Conservation (phyloP, 1,140 invertebrate genomes). For the Acyrthosiphon pisum region DNA sequence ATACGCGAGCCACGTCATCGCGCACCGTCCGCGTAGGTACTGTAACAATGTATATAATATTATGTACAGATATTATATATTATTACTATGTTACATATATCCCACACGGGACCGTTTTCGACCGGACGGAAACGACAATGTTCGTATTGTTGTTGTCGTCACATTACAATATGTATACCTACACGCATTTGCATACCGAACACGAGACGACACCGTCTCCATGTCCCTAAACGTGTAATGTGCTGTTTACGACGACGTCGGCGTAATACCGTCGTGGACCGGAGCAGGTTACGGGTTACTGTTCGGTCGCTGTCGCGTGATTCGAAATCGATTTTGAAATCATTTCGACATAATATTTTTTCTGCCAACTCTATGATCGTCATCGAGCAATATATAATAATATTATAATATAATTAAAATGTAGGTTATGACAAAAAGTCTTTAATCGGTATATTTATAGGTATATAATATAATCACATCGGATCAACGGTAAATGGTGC, state of each 20-base stretch:
- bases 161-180: background rate
- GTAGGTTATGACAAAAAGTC: background rate
- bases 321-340: background rate
- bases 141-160: background rate
- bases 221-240: background rate
- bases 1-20: background rate
- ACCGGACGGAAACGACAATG: background rate
- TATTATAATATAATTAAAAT: no score
- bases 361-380: no score
- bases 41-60: background rate
- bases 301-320: background rate
- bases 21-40: background rate
- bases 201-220: background rate
- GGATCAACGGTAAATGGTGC: background rate
- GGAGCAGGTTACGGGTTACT: no score
- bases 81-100: conserved; percentile 11
- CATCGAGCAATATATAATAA: no score
- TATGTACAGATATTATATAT: background rate
- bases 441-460: background rate
- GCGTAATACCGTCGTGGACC: no score
- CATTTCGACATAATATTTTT: background rate
- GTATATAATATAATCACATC: background rate
- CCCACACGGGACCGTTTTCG: background rate
- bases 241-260: no score
- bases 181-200: background rate